Base-by-base conservation (phyloP, 2,797 vertebrate genomes). In the Nyctalus aviator region DNA sequence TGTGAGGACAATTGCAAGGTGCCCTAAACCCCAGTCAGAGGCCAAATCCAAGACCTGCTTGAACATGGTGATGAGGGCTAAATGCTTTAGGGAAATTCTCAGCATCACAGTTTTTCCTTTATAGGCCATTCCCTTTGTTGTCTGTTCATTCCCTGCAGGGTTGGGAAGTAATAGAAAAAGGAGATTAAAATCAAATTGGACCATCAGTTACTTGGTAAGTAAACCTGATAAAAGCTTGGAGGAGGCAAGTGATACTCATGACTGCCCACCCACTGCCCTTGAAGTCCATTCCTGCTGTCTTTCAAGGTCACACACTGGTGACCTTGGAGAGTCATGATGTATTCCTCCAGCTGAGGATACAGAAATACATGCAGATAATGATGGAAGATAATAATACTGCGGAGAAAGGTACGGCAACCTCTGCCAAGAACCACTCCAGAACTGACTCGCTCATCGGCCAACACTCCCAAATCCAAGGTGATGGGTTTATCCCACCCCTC, bases 301-400 rank as follows among this genome's bases (percentile, higher is more conserved):
- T 76, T 89, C 87, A 79, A 94, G 90, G 76, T 94, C 84, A 84
- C 8, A 59, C 21, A 17, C 27, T 25, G 46, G 35, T 95, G 93
- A 92, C 90, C 73, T 69, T 75, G 46, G 53, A 92, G n/a, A 82
- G 48, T 41, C 68, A 8, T 17, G 5, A 23, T 20, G n/a, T 12
- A 46, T 86, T 71, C 41, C 5, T 57, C 66, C 62, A 32, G 53
- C 41, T 50, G 0, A 5, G 18, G 79, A 57, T 57, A 83, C 5
- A 11, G 59, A 82, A 73, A 79, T 20, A 44, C 5, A 8, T 3
- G 41, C n/a, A 48, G 53, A n/a, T 46, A 21, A 41, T 11, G 27
- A 66, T 37, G 69, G 50, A 35, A 41, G 37, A 41, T 41, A 41
- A 41, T 41, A 41, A 41, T 17, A 11, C 8, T 3, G 64, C 64